Percentiles rank a stretch among this genome's conserved stretches.
These are phyloP conservation scores for Oconnorella tubifera DNA, from an alignment of 2,888 invertebrate genomes.

Conservation along the genomic window DNA sequence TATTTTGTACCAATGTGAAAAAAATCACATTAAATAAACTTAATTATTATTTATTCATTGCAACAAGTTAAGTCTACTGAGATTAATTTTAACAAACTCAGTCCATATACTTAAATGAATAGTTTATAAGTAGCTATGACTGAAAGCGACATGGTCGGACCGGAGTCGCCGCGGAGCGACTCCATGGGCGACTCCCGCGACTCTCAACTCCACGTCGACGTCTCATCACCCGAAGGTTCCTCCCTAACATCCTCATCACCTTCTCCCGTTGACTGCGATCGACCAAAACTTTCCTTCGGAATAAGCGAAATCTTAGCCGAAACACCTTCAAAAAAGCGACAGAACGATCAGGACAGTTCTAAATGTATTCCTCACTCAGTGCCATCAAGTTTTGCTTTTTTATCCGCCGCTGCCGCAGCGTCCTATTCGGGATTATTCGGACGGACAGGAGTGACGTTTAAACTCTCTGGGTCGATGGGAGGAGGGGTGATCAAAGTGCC, in stretches of 20 bases:
- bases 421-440: background rate
- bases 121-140: background rate
- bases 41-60: too few species aligned
- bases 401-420: background rate
- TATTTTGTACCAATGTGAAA: too few species aligned
- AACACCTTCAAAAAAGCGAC: background rate
- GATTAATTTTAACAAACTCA: background rate
- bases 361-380: background rate
- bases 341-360: background rate
- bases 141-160: background rate
- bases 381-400: background rate
- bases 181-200: too few species aligned
- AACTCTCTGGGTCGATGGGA: background rate
- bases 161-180: background rate
- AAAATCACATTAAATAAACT: too few species aligned
- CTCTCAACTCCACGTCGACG: too few species aligned
- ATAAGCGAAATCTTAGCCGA: constrained; percentile 29
- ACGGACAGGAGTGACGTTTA: constrained; percentile 4
- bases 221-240: background rate
- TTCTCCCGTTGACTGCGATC: too few species aligned
- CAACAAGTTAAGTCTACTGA: background rate
- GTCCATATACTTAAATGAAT: too few species aligned
- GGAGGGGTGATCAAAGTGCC: constrained; percentile 33
- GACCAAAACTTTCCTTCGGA: constrained; percentile 27
- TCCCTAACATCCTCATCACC: constrained; percentile 11